Evolutionary conservation across 2,113 vertebrate species (phyloP), one percentile per base, ranked within the genome.

Genomic region (Phylloscopus trochiloides): DNA sequence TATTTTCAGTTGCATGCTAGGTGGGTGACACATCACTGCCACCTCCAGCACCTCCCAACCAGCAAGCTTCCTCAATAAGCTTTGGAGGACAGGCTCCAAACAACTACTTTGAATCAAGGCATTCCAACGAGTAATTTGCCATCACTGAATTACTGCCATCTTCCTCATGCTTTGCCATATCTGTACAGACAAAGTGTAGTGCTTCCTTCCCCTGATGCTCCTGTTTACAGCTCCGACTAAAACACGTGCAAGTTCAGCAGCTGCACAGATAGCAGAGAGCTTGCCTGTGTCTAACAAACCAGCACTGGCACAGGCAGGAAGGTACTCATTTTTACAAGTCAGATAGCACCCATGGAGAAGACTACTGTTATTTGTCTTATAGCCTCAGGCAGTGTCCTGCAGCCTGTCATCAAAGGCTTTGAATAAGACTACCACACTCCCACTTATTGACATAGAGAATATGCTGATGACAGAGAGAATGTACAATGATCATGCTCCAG

Each of bases 331-430:
- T 77, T 85, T n/a, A 58, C 29, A 70, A 83, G 86, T 92, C 91
- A 91, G 83, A 87, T 78, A 91, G 84, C 70, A 75, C 86, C 95
- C 70, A 52, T n/a, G 80, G 95, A 96, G 84, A 95, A 96, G 94
- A 92, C 93, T 48, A 91, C 73, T 82, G 74, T 82, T 95, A 95
- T 82, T 87, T 90, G 77, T 57, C 73, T 89, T 21, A 34, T 4
- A 92, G 89, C 91, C 89, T 83, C 84, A 95, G 86, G 89, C 70
- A 92, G 52, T 10, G 68, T 72, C 93, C 95, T 87, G 89, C 80
- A 95, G 75, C 86, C 91, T 95, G 73, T 91, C 79, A 94, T 93
- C 94, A 94, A 94, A 82, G 31, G 52, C 93, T 96, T 75, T 85
- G 61, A 81, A 3, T 54, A 78, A 67, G 52, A 59, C 70, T 36